phyloP scores from a whole-genome alignment of 1,140 invertebrate species.

The Drosophila truncata region DNA sequence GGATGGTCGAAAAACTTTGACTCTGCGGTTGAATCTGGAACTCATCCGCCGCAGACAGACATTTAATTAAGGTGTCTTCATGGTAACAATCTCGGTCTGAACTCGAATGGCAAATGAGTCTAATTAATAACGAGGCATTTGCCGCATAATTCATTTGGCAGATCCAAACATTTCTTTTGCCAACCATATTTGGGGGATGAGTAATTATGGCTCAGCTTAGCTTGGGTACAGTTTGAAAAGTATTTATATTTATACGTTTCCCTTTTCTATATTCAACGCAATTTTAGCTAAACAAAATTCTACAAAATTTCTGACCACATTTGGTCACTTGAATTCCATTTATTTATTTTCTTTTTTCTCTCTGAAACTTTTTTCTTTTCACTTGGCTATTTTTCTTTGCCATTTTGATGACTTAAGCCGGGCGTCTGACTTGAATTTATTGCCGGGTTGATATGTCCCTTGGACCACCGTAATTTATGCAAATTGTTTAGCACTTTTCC shows the following conservation, averaged over 20 bases:
- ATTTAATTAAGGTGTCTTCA: slow-evolving; percentile 85
- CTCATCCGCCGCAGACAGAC: slow-evolving; percentile 65
- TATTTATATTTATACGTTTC: not conserved
- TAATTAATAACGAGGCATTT: slow-evolving; percentile 85
- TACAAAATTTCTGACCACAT: not conserved
- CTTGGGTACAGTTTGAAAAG: slow-evolving; percentile 11
- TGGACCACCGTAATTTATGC: slow-evolving; percentile 68
- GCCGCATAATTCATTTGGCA: slow-evolving; percentile 74
- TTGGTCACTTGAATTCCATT: slow-evolving; percentile 13
- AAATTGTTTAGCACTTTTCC: slow-evolving; percentile 64
- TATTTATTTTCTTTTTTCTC: slow-evolving; percentile 20
- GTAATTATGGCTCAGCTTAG: slow-evolving; percentile 16
- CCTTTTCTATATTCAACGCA: not conserved
- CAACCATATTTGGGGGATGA: not conserved
- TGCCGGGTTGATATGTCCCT: slow-evolving; percentile 54
- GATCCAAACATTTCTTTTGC: slow-evolving; percentile 17
- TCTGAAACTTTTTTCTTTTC: not conserved
- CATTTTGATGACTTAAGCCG: slow-evolving; percentile 75
- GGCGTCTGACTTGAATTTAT: slow-evolving; percentile 70
- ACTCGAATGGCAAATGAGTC: slow-evolving; percentile 80
- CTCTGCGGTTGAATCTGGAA: slow-evolving; percentile 64
- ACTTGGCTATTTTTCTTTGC: slow-evolving; percentile 37
- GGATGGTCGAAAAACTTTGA: slow-evolving; percentile 69
- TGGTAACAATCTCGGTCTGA: slow-evolving; percentile 65
- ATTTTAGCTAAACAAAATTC: not conserved